Evolutionary conservation across 1,140 invertebrate species (phyloP), one percentile per base, ranked within the genome.

Genomic region (Drosophila nigromelanica): DNA sequence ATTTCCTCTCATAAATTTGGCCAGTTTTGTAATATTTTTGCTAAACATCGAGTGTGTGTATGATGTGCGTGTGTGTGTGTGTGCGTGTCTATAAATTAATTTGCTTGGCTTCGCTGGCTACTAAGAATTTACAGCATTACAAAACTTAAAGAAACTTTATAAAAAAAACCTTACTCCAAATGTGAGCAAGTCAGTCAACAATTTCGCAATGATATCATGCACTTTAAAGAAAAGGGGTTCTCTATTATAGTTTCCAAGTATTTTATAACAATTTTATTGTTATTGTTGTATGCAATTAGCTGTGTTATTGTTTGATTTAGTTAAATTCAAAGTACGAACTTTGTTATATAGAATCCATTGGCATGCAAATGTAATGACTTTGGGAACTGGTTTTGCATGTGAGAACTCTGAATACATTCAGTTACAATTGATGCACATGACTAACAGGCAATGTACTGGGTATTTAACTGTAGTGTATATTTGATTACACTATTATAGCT

Each of bases 1-100:
- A 77, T 62, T 86, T 86, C 82, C 82, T 76, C 68, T 43, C 71
- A 87, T 87, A 86, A 82, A 86, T 82, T 87, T 77, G 64, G 60
- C 63, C 74, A 86, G 67, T 86, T 87, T 82, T 82, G 82, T 86
- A 86, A 86, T 80, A 56, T 66, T 60, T 79, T 73, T 43, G 75
- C 62, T 48, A 42, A 33, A 42, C 11, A 54, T 21, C 33, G 55
- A 7, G 15, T 40, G 1, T n/a, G 37, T n/a, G 37, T n/a, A 5
- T 37, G 24, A 0, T 1, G 3, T 27, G 24, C 3, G 15, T n/a
- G 2, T 40, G 39, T n/a, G 39, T 40, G n/a, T 40, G 12, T 40
- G 12, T 40, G 39, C n/a, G 52, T 55, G 56, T 62, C 51, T 45
- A 58, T 24, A 73, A 77, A 63, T 64, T 73, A 69, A 77, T 77